These are phyloP conservation scores for Cheilosia impressa DNA, from an alignment of 2,888 invertebrate species.

Conservation along the genomic window DNA sequence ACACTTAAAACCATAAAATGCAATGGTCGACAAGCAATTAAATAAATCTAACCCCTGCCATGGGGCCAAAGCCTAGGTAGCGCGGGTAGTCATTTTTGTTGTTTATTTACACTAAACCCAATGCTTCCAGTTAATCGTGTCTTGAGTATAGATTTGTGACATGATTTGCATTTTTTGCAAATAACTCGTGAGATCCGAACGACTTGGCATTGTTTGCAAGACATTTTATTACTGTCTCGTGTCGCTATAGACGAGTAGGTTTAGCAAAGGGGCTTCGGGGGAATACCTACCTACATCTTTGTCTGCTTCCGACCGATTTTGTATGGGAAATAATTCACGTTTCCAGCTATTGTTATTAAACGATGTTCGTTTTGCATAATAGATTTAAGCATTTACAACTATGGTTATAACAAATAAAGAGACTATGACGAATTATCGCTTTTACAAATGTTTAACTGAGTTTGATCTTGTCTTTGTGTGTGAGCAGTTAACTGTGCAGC, in stretches of 20 bases:
- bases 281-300: not conserved
- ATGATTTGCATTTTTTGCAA: constrained; percentile 38
- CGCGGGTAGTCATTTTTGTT: not conserved
- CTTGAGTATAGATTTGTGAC: not conserved
- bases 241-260: not conserved
- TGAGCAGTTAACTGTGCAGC: no score
- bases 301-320: not conserved
- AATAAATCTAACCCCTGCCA: not conserved
- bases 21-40: constrained; percentile 1
- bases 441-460: no score
- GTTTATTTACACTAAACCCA: not conserved
- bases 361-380: not conserved
- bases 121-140: not conserved
- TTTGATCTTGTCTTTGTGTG: no score
- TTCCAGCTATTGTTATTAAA: not conserved
- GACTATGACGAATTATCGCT: no score
- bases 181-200: constrained; percentile 23
- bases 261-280: not conserved
- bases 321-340: constrained; percentile 5
- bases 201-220: not conserved
- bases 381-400: not conserved
- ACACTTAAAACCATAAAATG: not conserved
- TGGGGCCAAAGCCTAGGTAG: not conserved
- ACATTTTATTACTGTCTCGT: not conserved
- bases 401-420: no score